Base-by-base conservation (phyloP, 2,888 invertebrate species). In the Meloe dianella region DNA sequence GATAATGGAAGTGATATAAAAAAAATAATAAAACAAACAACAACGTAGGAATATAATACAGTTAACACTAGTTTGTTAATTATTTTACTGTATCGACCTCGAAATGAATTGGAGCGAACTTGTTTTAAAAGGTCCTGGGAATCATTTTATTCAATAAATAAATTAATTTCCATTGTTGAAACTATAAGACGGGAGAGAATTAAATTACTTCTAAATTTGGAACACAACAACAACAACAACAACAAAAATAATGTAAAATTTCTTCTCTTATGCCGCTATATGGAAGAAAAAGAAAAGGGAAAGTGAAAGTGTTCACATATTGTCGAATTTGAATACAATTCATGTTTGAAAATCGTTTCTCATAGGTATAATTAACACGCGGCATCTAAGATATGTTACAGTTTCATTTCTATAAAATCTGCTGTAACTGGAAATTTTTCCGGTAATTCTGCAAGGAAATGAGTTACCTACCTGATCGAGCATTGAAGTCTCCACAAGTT, bases 51-150 rank as follows among this genome's bases (percentile, higher is more conserved):
- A 41, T 41, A n/a, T n/a, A 41, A 41, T 41, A 41, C 41, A 41
- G 41, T 41, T 41, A 41, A 6, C 41, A 41, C 17, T 41, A 41
- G n/a, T 41, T 41, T 41, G 41, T 41, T 41, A 41, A 41, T 41
- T 41, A 6, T 41, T 17, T 17, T 17, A 41, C 7, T n/a, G n/a
- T 6, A n/a, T 4, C 41, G 41, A 41, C 41, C 41, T 41, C 41
- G 41, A 41, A 41, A 17, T 6, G 41, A 41, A 41, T 41, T 41
- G 7, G 41, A 41, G 41, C 41, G 41, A 17, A 41, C n/a, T 10
- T 41, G 17, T 41, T 41, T 35, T 35, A 35, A 41, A 41, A 41
- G 41, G 41, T 41, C 41, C n/a, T 41, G 41, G 41, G 41, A 41
- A 41, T 41, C 17, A 7, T 41, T 41, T 41, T n/a, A 17, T 41